A percentile compares a stretch with the other conserved stretches of the same genome.
Evolutionary conservation across 2,888 invertebrate species (phyloP).

Genomic region (Byasa hedistus): DNA sequence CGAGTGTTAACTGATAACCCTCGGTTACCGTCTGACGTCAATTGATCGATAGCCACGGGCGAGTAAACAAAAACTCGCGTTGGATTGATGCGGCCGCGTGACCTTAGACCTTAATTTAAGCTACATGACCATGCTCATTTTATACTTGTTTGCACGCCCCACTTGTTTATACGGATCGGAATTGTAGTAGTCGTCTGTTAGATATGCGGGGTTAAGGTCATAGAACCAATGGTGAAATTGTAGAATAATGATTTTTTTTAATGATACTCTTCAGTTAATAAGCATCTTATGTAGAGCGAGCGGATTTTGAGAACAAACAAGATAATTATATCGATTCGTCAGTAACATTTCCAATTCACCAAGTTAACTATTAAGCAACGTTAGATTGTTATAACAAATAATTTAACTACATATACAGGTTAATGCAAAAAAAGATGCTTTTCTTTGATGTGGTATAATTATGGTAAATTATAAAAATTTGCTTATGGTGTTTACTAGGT

Average conservation of each 20-base stretch:
- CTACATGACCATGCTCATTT: conserved; percentile 3
- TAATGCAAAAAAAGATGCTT: too few species aligned
- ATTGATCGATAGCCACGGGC: conserved; percentile 62
- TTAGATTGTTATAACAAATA: too few species aligned
- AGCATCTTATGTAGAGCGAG: too few species aligned
- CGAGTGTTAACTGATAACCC: conserved; percentile 60
- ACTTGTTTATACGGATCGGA: not conserved
- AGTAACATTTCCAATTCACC: too few species aligned
- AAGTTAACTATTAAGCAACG: too few species aligned
- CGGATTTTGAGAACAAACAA: too few species aligned
- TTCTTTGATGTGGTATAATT: too few species aligned
- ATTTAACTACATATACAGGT: too few species aligned
- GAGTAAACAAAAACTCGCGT: conserved; percentile 62
- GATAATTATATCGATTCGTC: too few species aligned
- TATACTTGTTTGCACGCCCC: conserved; percentile 1
- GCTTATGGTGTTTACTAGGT: too few species aligned
- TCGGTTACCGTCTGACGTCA: conserved; percentile 66
- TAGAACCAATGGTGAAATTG: not conserved
- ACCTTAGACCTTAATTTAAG: conserved; percentile 30
- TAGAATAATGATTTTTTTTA: not conserved
- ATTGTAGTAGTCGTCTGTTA: not conserved
- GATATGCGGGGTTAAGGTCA: not conserved
- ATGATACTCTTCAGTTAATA: too few species aligned
- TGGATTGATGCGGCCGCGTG: conserved; percentile 46
- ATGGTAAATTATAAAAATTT: too few species aligned